Conservation (phyloP, 2,113 vertebrate genomes). For the Hemichromis elongatus region DNA sequence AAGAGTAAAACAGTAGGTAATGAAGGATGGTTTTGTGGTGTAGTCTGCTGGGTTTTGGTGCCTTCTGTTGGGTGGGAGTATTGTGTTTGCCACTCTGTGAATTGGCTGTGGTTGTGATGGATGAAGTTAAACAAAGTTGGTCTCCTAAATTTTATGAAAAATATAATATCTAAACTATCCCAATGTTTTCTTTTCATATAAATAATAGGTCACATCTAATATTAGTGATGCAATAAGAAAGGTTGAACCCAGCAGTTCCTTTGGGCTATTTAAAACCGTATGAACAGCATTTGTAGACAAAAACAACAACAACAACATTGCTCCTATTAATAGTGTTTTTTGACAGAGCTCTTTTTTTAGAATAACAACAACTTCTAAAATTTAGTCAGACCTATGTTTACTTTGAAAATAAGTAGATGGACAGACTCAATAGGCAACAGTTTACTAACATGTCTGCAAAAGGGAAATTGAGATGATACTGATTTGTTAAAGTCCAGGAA, state of each 20-base stretch:
- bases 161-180: not conserved
- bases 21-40: not conserved
- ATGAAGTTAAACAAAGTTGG: not conserved
- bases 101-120: not conserved
- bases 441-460: not conserved
- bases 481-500: not conserved
- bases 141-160: not conserved
- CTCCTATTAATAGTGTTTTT: not conserved
- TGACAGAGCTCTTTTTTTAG: not conserved
- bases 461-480: not conserved
- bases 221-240: not conserved
- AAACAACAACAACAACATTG: accelerated
- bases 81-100: not conserved
- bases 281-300: not conserved
- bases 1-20: not conserved
- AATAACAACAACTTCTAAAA: not conserved
- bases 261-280: not conserved
- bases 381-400: not conserved
- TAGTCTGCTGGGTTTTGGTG: not conserved
- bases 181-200: not conserved
- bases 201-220: not conserved
- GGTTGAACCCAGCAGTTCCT: not conserved
- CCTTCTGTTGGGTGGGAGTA: not conserved
- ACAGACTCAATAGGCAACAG: not conserved
- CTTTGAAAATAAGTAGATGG: not conserved